Percentiles rank a stretch among this genome's conserved stretches.
These are phyloP conservation scores for Baronia brevicornis DNA, from an alignment of 2,888 invertebrate genomes.

Conservation along the genomic window DNA sequence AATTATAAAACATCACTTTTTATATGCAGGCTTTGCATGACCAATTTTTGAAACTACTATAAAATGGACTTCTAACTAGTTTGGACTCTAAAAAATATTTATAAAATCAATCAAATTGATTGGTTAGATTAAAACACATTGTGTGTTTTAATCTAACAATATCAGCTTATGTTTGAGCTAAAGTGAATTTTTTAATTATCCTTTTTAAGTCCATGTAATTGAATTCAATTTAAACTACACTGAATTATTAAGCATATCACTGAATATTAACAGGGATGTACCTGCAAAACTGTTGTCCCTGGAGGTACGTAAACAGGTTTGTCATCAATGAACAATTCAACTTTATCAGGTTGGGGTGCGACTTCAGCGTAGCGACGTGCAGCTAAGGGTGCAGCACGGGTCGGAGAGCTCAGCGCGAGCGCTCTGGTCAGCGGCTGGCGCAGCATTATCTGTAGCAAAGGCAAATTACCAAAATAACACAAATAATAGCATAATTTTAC, in stretches of 20 bases:
- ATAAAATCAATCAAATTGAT: no score
- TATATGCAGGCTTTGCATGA: no score
- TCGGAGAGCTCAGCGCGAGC: conserved; percentile 68
- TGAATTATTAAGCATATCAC: not conserved
- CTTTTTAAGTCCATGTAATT: no score
- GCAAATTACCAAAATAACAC: conserved; percentile 24
- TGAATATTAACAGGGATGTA: conserved; percentile 43
- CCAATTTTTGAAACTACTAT: no score
- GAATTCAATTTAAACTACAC: no score
- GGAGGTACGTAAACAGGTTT: conserved; percentile 95
- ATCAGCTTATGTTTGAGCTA: no score
- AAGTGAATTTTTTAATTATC: no score
- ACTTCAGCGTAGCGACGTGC: conserved; percentile 64
- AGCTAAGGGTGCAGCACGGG: conserved; percentile 55
- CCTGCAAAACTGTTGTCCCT: conserved; percentile 97
- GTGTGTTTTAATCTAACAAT: no score
- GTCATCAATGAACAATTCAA: conserved; percentile 98
- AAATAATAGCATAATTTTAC: conserved; percentile 14
- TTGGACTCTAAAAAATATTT: no score
- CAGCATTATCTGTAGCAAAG: conserved; percentile 78
- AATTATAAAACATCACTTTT: no score
- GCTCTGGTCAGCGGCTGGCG: conserved; percentile 84
- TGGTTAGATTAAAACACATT: no score
- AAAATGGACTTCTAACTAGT: no score
- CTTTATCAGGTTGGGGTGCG: conserved; percentile 80